These are phyloP conservation scores for Merodon equestris DNA, from an alignment of 2,888 invertebrate species.

Conservation along the genomic window DNA sequence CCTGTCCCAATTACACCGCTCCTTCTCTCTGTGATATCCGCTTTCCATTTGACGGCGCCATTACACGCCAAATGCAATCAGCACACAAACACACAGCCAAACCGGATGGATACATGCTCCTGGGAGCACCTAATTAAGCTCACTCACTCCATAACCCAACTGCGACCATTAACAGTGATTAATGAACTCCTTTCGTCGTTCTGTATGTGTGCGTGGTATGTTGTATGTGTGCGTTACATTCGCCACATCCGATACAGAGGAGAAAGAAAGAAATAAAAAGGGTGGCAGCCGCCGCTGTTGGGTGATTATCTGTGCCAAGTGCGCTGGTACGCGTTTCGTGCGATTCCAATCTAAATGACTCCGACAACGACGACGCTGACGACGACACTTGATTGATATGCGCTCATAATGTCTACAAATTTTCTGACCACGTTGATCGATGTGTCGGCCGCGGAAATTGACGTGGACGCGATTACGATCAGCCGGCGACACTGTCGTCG, in stretches of 20 bases:
- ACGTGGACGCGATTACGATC: conserved; percentile 68
- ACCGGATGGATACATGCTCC: conserved; percentile 62
- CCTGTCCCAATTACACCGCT: conserved; percentile 49
- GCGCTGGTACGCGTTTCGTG: conserved; percentile 53
- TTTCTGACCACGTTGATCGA: conserved; percentile 69
- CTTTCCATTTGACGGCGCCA: conserved; percentile 27
- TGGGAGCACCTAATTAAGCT: conserved; percentile 66
- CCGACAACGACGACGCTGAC: conserved; percentile 68
- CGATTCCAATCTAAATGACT: conserved; percentile 68
- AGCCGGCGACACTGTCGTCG: conserved; percentile 63
- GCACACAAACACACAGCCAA: conserved; percentile 38
- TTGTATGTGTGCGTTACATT: conserved; percentile 8
- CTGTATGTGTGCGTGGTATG: neutral
- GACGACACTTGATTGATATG: conserved; percentile 69
- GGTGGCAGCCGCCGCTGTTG: conserved; percentile 21
- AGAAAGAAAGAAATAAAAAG: neutral
- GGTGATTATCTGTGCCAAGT: conserved; percentile 63
- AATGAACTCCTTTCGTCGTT: conserved; percentile 55
- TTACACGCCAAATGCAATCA: conserved; percentile 46
- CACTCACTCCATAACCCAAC: conserved; percentile 66
- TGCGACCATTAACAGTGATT: conserved; percentile 64
- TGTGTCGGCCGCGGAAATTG: conserved; percentile 68
- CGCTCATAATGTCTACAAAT: conserved; percentile 69
- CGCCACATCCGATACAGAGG: conserved; percentile 2
- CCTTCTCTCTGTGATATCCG: conserved; percentile 55